Evolutionary conservation across 2,797 vertebrate genomes (phyloP).

Genomic region (Molothrus ater): DNA sequence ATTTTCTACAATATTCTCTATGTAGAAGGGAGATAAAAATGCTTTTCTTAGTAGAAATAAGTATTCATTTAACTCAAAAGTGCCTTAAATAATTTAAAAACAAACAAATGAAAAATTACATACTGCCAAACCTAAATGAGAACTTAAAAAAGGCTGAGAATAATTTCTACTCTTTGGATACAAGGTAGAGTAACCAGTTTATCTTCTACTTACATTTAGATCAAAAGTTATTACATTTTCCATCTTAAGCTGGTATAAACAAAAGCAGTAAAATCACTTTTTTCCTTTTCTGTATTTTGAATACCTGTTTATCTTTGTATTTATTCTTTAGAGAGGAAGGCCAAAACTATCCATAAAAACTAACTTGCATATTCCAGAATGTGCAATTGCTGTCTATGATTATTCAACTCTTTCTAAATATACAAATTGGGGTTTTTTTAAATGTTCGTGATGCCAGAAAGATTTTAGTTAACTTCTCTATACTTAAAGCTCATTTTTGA

Average conservation of each 20-base stretch:
- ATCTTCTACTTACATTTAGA: background rate
- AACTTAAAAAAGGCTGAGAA: background rate
- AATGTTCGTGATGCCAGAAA: background rate
- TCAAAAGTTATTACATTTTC: background rate
- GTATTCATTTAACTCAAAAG: background rate
- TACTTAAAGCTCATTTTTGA: background rate
- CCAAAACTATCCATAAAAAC: background rate
- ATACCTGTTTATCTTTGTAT: background rate
- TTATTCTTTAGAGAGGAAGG: background rate
- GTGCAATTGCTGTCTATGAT: background rate
- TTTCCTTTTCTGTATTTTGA: background rate
- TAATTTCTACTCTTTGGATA: background rate
- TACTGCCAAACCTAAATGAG: background rate
- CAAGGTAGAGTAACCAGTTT: fast-evolving
- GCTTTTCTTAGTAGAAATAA: background rate
- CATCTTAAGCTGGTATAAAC: background rate
- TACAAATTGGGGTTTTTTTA: background rate
- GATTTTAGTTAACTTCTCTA: background rate
- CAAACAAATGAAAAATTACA: background rate
- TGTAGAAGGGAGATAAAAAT: background rate
- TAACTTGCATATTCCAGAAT: background rate
- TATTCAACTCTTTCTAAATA: background rate
- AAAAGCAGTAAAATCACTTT: background rate
- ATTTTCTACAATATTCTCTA: background rate
- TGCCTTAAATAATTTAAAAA: background rate